phyloP scores from a whole-genome alignment of 2,113 vertebrate genomes.

The Poeciliopsis turrubarensis region DNA sequence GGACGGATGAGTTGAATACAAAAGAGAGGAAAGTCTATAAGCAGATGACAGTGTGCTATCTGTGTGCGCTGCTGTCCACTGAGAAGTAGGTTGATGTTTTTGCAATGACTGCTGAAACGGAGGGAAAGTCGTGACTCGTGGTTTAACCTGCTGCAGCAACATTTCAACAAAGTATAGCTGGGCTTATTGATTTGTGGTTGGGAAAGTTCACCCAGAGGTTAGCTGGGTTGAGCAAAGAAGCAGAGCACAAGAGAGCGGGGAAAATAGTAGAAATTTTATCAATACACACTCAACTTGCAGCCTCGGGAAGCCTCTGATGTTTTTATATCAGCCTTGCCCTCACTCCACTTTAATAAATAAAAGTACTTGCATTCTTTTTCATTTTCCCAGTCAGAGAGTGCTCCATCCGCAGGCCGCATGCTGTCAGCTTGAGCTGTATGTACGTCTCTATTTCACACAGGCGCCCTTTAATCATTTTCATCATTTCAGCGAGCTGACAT shows the following conservation, averaged over 20 bases:
- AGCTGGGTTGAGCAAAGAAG: constrained; percentile 36
- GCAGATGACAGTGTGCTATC: constrained; percentile 47
- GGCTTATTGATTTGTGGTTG: constrained; percentile 56
- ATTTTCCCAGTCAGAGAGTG: constrained; percentile 17
- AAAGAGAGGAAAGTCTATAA: constrained; percentile 19
- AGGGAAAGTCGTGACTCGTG: constrained; percentile 11
- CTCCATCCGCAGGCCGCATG: constrained; percentile 12
- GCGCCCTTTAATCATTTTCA: constrained; percentile 63
- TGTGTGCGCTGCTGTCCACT: not conserved
- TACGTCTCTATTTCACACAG: constrained; percentile 49
- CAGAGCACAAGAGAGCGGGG: constrained; percentile 27
- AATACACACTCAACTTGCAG: constrained; percentile 39
- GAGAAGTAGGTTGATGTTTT: constrained; percentile 29
- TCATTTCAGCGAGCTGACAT: constrained; percentile 54
- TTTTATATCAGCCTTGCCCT: constrained; percentile 19
- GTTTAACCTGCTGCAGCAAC: constrained; percentile 7
- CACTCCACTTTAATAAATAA: constrained; percentile 65
- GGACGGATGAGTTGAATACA: constrained; percentile 21
- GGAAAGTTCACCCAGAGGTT: constrained; percentile 63
- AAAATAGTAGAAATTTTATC: constrained; percentile 64
- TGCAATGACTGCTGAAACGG: constrained; percentile 19
- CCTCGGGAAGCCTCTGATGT: constrained; percentile 42
- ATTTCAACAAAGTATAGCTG: constrained; percentile 39
- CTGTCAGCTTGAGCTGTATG: constrained; percentile 44
- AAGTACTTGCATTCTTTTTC: constrained; percentile 49